Conservation (phyloP, 1,140 invertebrate genomes). For the Vanessa atalanta region DNA sequence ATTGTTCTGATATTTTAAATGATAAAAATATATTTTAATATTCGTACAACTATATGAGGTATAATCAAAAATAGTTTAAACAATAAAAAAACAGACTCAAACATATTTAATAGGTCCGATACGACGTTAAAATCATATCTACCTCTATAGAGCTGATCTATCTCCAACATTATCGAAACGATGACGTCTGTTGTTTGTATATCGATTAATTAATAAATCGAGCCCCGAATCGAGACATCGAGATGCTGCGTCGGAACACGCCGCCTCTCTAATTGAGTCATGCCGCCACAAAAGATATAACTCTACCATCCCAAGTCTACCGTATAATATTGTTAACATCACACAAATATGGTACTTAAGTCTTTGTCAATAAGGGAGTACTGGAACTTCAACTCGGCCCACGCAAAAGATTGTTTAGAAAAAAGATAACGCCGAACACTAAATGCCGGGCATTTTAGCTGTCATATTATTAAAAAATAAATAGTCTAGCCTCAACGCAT, state of each 20-base stretch:
- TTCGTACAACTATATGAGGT: not conserved
- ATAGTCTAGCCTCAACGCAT: slow-evolving; percentile 65
- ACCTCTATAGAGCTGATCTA: slow-evolving; percentile 47
- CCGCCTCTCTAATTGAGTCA: slow-evolving; percentile 78
- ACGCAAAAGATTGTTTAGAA: slow-evolving; percentile 41
- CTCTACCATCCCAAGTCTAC: slow-evolving; percentile 45
- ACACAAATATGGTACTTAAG: slow-evolving; percentile 40
- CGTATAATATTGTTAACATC: not conserved
- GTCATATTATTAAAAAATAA: slow-evolving; percentile 80
- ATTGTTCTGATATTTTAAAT: no score
- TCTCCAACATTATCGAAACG: slow-evolving; percentile 64
- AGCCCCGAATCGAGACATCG: slow-evolving; percentile 68
- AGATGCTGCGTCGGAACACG: slow-evolving; percentile 68
- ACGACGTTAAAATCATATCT: slow-evolving; percentile 26
- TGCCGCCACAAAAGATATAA: slow-evolving; percentile 72
- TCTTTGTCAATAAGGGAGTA: slow-evolving; percentile 16
- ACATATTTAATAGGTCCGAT: slow-evolving; percentile 24
- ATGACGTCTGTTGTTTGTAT: slow-evolving; percentile 78
- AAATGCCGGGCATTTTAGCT: slow-evolving; percentile 78
- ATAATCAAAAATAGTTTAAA: slow-evolving; percentile 29
- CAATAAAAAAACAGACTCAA: slow-evolving; percentile 34
- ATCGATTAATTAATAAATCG: slow-evolving; percentile 81
- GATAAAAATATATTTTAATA: no score
- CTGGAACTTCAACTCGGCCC: not conserved
- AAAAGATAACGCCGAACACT: slow-evolving; percentile 66